Evolutionary conservation across 1,140 invertebrate genomes (phyloP).

Genomic region (Bombus waltoni): DNA sequence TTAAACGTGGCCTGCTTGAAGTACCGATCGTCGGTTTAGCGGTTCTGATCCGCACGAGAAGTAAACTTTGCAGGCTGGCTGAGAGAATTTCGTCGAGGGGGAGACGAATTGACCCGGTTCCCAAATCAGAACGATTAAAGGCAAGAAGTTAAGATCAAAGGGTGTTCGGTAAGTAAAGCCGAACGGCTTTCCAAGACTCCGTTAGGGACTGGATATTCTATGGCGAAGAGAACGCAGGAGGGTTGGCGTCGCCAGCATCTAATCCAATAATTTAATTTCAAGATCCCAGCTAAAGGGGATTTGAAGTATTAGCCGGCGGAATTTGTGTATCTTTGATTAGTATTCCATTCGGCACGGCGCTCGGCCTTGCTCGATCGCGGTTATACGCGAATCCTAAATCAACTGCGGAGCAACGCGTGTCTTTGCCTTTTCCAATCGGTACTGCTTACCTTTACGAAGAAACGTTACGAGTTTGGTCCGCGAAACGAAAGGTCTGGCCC

Average conservation of each 20-base stretch:
- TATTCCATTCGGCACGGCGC: constrained; percentile 79
- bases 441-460: no score
- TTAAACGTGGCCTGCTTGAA: background rate
- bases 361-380: constrained; percentile 79
- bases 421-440: constrained; percentile 61
- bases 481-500: no score
- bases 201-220: constrained; percentile 40
- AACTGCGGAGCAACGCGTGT: constrained; percentile 67
- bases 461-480: no score
- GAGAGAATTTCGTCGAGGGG: background rate
- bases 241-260: constrained; percentile 75
- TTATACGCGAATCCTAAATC: constrained; percentile 81
- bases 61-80: background rate
- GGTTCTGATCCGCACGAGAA: background rate
- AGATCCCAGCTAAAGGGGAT: constrained; percentile 80
- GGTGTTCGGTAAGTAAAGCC: constrained; percentile 48
- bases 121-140: constrained; percentile 29
- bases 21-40: background rate
- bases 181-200: constrained; percentile 28
- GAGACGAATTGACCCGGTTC: constrained; percentile 9
- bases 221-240: constrained; percentile 58
- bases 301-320: constrained; percentile 82
- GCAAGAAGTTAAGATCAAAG: constrained; percentile 58
- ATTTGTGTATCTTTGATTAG: constrained; percentile 83
- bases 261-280: constrained; percentile 83